A percentile compares a stretch with the other conserved stretches of the same genome.
These are phyloP conservation scores for Melanocharis versteri DNA, from an alignment of 2,113 vertebrate genomes.

Conservation along the genomic window DNA sequence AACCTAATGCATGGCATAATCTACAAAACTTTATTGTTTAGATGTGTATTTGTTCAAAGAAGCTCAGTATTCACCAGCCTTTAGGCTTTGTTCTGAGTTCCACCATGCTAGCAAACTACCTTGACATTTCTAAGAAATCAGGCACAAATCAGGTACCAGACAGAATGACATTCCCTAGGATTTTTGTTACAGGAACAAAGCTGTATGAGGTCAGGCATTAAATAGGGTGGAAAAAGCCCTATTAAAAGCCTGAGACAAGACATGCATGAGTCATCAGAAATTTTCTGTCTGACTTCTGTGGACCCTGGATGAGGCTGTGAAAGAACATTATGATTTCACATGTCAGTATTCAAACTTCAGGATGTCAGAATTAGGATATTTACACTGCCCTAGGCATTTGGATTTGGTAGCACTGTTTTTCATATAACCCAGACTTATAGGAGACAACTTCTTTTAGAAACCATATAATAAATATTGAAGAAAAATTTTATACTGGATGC, in stretches of 20 bases:
- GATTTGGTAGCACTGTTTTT: neutral
- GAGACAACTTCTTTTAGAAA: neutral
- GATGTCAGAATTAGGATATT: neutral
- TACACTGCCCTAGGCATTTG: neutral
- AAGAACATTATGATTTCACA: neutral
- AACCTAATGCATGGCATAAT: neutral
- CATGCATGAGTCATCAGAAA: neutral
- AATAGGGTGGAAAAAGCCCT: neutral
- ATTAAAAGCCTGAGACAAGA: neutral
- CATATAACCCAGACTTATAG: neutral
- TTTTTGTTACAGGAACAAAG: conserved; percentile 5
- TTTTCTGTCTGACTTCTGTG: neutral
- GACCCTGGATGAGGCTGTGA: neutral
- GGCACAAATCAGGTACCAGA: neutral
- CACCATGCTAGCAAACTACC: neutral
- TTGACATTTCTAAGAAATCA: neutral
- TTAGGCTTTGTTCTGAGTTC: neutral
- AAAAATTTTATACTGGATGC: neutral
- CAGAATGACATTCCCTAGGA: neutral
- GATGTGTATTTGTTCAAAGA: neutral
- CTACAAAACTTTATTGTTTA: neutral
- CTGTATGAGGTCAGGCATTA: neutral
- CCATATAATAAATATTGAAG: neutral
- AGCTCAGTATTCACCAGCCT: neutral
- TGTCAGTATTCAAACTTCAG: neutral